These are phyloP conservation scores for Elanus axillaris DNA, from an alignment of 2,113 vertebrate species.

Conservation along the genomic window DNA sequence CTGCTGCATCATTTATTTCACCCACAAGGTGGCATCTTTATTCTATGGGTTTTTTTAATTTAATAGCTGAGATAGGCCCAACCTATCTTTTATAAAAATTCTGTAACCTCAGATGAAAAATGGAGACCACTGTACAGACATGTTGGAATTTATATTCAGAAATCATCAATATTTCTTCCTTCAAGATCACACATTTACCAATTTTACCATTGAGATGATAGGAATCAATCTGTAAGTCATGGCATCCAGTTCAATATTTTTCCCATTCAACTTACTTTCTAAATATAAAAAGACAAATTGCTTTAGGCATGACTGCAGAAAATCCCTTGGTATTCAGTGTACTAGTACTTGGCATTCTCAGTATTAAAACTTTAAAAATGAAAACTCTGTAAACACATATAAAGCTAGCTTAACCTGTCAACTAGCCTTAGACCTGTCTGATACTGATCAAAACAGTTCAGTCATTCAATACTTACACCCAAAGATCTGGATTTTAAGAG, in stretches of 20 bases:
- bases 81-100: not conserved
- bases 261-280: not conserved
- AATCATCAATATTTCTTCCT: not conserved
- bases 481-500: not conserved
- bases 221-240: not conserved
- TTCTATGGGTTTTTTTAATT: not conserved
- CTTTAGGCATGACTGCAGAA: not conserved
- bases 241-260: not conserved
- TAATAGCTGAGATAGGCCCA: not conserved
- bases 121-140: not conserved
- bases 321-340: not conserved
- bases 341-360: not conserved
- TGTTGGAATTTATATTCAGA: not conserved
- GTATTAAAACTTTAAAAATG: not conserved
- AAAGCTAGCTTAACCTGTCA: not conserved
- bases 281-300: not conserved
- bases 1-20: not conserved
- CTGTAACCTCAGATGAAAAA: not conserved
- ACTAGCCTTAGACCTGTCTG: not conserved
- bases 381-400: not conserved
- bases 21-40: conserved; percentile 56
- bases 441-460: not conserved
- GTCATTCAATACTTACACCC: not conserved
- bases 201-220: not conserved
- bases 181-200: not conserved